A percentile compares a stretch with the other conserved stretches of the same genome.
These are phyloP conservation scores for Pygocentrus nattereri DNA, from an alignment of 2,797 vertebrate genomes.

Conservation along the genomic window DNA sequence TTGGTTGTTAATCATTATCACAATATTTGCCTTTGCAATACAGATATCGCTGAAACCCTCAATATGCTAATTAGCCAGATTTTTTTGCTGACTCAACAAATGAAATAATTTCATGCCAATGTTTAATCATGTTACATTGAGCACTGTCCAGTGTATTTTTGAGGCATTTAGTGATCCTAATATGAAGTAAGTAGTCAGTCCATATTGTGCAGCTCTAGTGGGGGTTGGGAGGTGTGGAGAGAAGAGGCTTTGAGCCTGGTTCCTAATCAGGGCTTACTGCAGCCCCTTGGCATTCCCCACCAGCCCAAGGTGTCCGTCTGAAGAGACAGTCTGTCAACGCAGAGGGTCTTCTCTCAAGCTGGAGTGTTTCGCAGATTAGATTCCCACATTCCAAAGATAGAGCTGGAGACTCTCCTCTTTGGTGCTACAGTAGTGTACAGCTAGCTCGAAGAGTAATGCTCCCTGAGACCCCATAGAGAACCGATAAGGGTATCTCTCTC, in stretches of 20 bases:
- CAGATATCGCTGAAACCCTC: neutral
- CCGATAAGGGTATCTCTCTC: conserved; percentile 75
- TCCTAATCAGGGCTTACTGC: conserved; percentile 62
- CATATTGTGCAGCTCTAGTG: conserved; percentile 1
- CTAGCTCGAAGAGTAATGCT: conserved; percentile 30
- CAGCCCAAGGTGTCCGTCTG: conserved; percentile 74
- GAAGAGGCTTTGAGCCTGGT: conserved; percentile 50
- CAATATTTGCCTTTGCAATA: neutral
- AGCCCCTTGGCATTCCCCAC: conserved; percentile 58
- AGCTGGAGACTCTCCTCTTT: conserved; percentile 62
- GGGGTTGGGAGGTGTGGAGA: conserved; percentile 46
- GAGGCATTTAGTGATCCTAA: neutral
- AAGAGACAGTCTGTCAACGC: conserved; percentile 74
- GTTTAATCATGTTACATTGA: neutral
- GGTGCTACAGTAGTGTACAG: conserved; percentile 34
- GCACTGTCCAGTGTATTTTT: neutral
- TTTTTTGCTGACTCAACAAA: too few relatives aligned
- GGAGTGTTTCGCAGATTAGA: conserved; percentile 57
- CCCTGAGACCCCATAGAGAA: conserved; percentile 62
- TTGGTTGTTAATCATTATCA: neutral
- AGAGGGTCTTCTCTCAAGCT: conserved; percentile 56
- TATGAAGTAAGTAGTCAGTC: neutral
- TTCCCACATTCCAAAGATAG: conserved; percentile 79
- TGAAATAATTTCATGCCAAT: neutral
- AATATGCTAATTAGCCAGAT: too few relatives aligned